Evolutionary conservation across 2,113 vertebrate genomes (phyloP).

Genomic region (Alligator mississippiensis): DNA sequence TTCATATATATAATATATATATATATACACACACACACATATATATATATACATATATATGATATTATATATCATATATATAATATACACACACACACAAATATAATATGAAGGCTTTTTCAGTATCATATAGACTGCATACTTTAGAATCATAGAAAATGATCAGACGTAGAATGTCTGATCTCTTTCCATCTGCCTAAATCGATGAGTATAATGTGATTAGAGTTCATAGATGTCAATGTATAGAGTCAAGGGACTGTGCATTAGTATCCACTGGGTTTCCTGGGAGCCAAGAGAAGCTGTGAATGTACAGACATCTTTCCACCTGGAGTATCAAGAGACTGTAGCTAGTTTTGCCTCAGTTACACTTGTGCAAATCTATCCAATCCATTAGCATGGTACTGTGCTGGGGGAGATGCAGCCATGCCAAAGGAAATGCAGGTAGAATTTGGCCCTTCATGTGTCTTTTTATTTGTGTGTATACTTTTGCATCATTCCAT

Average conservation of each 20-base stretch:
- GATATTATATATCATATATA: too few species aligned
- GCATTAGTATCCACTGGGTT: background rate
- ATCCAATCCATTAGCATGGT: accelerated
- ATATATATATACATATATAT: too few species aligned
- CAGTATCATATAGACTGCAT: too few species aligned
- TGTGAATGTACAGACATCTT: background rate
- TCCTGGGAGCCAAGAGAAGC: background rate
- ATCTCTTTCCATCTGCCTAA: background rate
- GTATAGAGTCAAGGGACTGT: background rate
- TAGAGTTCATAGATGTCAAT: background rate
- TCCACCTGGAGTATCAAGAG: background rate
- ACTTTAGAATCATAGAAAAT: too few species aligned
- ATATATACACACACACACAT: too few species aligned
- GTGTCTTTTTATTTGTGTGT: background rate
- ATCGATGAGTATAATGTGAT: background rate
- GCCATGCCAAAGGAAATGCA: background rate
- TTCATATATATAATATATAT: too few species aligned
- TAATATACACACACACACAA: too few species aligned
- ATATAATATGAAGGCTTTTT: too few species aligned
- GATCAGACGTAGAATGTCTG: background rate
- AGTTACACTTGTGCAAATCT: background rate
- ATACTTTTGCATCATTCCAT: background rate
- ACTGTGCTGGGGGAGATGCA: background rate
- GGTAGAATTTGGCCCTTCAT: background rate
- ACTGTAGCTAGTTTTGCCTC: background rate